Base-by-base conservation (phyloP, 64 coral and sea anemone species). In the Porites lutea region DNA sequence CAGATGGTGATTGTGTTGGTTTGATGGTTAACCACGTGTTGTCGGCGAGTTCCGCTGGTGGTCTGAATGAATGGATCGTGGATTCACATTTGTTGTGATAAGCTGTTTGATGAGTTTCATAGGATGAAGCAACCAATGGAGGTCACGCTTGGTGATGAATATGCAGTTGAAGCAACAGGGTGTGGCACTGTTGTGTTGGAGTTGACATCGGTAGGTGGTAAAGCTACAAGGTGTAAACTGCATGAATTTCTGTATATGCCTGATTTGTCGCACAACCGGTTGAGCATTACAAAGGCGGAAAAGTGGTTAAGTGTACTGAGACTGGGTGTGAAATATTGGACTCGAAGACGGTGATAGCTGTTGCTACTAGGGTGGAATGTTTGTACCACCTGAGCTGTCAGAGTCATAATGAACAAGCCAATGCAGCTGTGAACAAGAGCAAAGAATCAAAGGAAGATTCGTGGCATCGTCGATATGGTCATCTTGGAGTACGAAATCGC, bases 51-150 rank as follows among this genome's bases (percentile, higher is more conserved):
- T 37, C 27, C 27, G 27, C 27, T 37, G 27, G 27, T 37, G 27
- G 27, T 37, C 27, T 37, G 27, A 37, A 37, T 37, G 27, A 37
- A 37, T 37, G 27, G 27, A 37, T 37, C 27, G 27, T 37, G 27
- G 27, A 37, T 37, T 37, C 27, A 37, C 84, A 72, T 86, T 75
- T 57, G 92, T 85, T 13, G 82, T 86, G 69, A 52, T 44, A 86
- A 66, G 52, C 57, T 93, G 91, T 93, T 87, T 63, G 91, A 77
- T 58, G 59, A 93, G 50, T 64, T 86, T 18, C 23, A 44, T 23
- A 77, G n/a, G 18, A 53, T 86, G 71, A 83, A 93, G 44, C 59
- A 93, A 73, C 81, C 81, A 52, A 16, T 77, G 64, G 72, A 93
- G 65, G 78, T 93, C 63, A 87, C 82, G 73, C 76, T 27, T 69